Evolutionary conservation across 1,140 invertebrate genomes (phyloP).

Genomic region (Heliconius eleuchia): DNA sequence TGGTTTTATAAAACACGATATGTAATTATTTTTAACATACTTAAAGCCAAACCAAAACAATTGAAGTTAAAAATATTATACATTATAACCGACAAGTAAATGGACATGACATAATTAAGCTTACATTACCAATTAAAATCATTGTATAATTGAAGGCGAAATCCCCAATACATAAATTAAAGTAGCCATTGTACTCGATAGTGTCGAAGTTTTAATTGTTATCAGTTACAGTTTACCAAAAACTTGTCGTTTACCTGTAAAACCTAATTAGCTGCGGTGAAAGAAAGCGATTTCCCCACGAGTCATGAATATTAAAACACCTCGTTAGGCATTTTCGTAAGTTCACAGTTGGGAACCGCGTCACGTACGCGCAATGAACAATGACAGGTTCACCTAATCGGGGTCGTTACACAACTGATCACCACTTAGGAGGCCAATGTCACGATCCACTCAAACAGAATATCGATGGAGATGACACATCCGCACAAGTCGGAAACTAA

Average conservation of each 20-base stretch:
- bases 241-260: slow-evolving; percentile 27
- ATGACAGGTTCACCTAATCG: slow-evolving; percentile 73
- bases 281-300: slow-evolving; percentile 66
- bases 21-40: too few species aligned
- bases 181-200: slow-evolving; percentile 4
- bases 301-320: slow-evolving; percentile 72
- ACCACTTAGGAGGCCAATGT: slow-evolving; percentile 75
- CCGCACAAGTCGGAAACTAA: slow-evolving; percentile 67
- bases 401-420: slow-evolving; percentile 64
- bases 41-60: background rate
- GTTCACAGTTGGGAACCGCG: slow-evolving; percentile 49
- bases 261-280: slow-evolving; percentile 57
- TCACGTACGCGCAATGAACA: slow-evolving; percentile 65
- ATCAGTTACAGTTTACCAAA: slow-evolving; percentile 38
- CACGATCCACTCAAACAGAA: slow-evolving; percentile 62
- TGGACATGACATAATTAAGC: slow-evolving; percentile 8
- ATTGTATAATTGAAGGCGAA: slow-evolving; percentile 2
- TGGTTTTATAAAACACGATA: too few species aligned
- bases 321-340: slow-evolving; percentile 65
- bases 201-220: slow-evolving; percentile 18
- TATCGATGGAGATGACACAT: slow-evolving; percentile 72
- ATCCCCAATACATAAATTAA: slow-evolving; percentile 30
- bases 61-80: background rate
- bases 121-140: slow-evolving; percentile 6
- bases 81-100: background rate